These are phyloP conservation scores for Eretmocerus hayati DNA, from an alignment of 2,888 invertebrate genomes.

Conservation along the genomic window DNA sequence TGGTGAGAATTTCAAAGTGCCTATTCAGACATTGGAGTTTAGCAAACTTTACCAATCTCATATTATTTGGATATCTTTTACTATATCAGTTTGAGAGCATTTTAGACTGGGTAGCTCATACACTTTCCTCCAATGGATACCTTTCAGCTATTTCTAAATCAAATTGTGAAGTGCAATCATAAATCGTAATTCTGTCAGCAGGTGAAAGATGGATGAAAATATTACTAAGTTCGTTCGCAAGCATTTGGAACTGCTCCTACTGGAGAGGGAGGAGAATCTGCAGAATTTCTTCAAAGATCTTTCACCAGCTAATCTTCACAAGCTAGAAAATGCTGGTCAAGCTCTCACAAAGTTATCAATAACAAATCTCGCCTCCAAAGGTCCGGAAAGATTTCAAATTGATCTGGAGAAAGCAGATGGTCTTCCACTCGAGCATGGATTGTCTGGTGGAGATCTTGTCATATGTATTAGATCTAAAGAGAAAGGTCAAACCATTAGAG, in stretches of 20 bases:
- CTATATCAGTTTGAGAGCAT: too few species aligned
- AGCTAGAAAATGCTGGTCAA: conserved; percentile 27
- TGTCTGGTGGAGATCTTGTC: conserved; percentile 29
- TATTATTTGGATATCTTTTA: too few species aligned
- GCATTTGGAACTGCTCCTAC: conserved; percentile 25
- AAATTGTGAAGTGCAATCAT: too few species aligned
- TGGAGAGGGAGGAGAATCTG: conserved; percentile 30
- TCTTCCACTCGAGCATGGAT: conserved; percentile 25
- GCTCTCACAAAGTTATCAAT: conserved; percentile 27
- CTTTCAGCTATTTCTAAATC: too few species aligned
- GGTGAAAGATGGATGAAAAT: conserved; percentile 30
- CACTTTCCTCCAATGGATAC: too few species aligned
- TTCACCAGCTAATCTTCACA: conserved; percentile 24
- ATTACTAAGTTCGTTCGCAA: conserved; percentile 26
- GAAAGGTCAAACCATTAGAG: conserved; percentile 23
- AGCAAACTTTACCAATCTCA: too few species aligned
- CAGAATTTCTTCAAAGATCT: conserved; percentile 26
- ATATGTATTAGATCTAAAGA: conserved; percentile 26
- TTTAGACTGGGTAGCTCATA: too few species aligned
- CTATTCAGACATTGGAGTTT: too few species aligned
- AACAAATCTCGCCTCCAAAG: conserved; percentile 24
- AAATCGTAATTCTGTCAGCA: too few species aligned
- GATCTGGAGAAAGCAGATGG: conserved; percentile 26
- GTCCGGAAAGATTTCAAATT: conserved; percentile 26
- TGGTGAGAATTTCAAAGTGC: too few species aligned